phyloP scores from a whole-genome alignment of 2,797 vertebrate genomes.

The Cottoperca gobio region DNA sequence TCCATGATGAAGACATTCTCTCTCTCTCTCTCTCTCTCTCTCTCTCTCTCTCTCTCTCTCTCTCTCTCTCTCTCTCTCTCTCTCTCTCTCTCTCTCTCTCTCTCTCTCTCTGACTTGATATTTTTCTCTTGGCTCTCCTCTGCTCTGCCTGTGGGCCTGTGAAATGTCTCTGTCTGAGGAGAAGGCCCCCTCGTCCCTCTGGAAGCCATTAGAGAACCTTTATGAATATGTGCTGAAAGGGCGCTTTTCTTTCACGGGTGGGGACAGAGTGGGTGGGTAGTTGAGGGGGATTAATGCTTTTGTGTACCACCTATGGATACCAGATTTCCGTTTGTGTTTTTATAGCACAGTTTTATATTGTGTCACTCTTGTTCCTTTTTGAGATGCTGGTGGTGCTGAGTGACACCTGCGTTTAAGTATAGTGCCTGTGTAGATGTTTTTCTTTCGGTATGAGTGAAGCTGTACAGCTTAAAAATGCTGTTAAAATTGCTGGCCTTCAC shows the following conservation, averaged over 20 bases:
- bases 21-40: slow-evolving; percentile 26
- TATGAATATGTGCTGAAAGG: slow-evolving; percentile 86
- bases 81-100: slow-evolving; percentile 4
- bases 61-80: slow-evolving; percentile 7
- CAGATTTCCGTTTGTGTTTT: slow-evolving; percentile 44
- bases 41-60: neutral
- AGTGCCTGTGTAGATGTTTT: slow-evolving; percentile 23
- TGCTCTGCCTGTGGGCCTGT: slow-evolving; percentile 80
- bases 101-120: slow-evolving; percentile 62
- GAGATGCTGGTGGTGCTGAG: slow-evolving; percentile 21
- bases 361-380: slow-evolving; percentile 11
- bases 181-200: slow-evolving; percentile 79
- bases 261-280: slow-evolving; percentile 65
- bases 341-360: slow-evolving; percentile 24
- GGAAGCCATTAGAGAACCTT: slow-evolving; percentile 87
- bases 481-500: slow-evolving; percentile 32
- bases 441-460: slow-evolving; percentile 19
- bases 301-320: slow-evolving; percentile 50
- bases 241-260: slow-evolving; percentile 68
- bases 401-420: slow-evolving; percentile 29
- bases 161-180: slow-evolving; percentile 81
- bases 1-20: slow-evolving; percentile 84
- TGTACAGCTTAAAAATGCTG: slow-evolving; percentile 18
- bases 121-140: slow-evolving; percentile 74
- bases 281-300: slow-evolving; percentile 60